These are phyloP conservation scores for Peromyscus californicus DNA, from an alignment of 2,113 vertebrate species.

Conservation along the genomic window DNA sequence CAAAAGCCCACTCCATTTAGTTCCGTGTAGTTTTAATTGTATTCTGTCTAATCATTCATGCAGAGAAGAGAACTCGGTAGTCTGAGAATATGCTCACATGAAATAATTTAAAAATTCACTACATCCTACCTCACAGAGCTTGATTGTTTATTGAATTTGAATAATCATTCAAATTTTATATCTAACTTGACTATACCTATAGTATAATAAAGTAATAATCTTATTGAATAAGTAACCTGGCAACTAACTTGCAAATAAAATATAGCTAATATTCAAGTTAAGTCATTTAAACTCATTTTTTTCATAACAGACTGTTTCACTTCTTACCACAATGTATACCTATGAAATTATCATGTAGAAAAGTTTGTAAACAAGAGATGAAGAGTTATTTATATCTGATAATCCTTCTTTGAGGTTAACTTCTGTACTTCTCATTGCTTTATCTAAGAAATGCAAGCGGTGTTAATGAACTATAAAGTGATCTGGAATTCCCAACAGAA, in stretches of 20 bases:
- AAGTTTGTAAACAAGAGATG: not conserved
- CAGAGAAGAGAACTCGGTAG: not conserved
- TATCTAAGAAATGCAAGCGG: not conserved
- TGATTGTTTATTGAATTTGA: conserved; percentile 23
- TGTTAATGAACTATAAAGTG: conserved; percentile 15
- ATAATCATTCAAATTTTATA: conserved; percentile 39
- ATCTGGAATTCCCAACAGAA: conserved; percentile 52
- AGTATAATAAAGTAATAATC: conserved; percentile 47
- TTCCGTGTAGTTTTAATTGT: not conserved
- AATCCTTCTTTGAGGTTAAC: not conserved
- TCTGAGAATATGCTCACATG: not conserved
- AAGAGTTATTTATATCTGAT: conserved; percentile 3
- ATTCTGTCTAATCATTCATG: conserved; percentile 43
- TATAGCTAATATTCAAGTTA: not conserved
- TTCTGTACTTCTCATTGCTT: not conserved
- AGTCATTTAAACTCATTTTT: not conserved
- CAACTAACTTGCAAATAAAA: not conserved
- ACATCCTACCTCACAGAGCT: conserved; percentile 8
- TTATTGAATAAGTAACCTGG: not conserved
- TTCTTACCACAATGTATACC: not conserved
- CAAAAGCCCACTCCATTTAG: conserved; percentile 2
- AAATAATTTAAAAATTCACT: conserved; percentile 44
- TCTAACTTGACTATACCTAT: not conserved
- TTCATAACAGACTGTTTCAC: not conserved
- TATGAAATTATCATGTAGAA: conserved; percentile 11